Base-by-base conservation (phyloP, 1,140 invertebrate species). In the Bombus sibiricus region DNA sequence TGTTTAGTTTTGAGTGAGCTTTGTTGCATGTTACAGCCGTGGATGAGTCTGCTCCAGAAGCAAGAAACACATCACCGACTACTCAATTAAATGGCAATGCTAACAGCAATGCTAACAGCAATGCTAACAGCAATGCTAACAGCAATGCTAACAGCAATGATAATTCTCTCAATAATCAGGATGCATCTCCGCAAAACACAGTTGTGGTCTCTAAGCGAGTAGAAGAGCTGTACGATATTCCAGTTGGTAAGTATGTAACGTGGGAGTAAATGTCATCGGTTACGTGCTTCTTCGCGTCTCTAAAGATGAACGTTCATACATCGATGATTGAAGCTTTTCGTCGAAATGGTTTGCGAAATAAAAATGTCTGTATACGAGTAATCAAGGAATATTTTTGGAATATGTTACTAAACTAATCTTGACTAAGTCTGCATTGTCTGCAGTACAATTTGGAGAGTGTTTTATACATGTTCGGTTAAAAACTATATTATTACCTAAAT, bases 171-270 rank as follows among this genome's bases (percentile, higher is more conserved):
- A 95, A 95, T 95, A 95, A 95, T 84, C 93, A 95, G 91, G 94
- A 95, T 86, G 87, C 90, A 62, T 93, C 93, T 85, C 93, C 93
- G 77, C 92, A 94, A 92, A 95, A 92, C 84, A 85, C 92, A 87
- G 91, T 92, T 85, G 86, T 90, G 87, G 91, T 92, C 84, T 91
- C 91, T 86, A 96, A 96, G 93, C 96, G 96, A 91, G 96, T 97
- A 62, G 97, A 98, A 92, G 97, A 98, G 92, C 93, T 98, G 59
- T 98, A 98, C 94, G 97, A 98, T 94, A 98, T 98, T 94, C 97
- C 97, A 79, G 96, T 97, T 88, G 97, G 97, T 98, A 95, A 97
- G 97, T 97, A 94, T 88, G 83, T 74, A 43, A 89, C 87, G 68
- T 74, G 37, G 76, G 47, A 47, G 32, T 69, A 76, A 75, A 83